Conservation (phyloP, 2,797 vertebrate genomes). For the Chaenodraco wilsoni region DNA sequence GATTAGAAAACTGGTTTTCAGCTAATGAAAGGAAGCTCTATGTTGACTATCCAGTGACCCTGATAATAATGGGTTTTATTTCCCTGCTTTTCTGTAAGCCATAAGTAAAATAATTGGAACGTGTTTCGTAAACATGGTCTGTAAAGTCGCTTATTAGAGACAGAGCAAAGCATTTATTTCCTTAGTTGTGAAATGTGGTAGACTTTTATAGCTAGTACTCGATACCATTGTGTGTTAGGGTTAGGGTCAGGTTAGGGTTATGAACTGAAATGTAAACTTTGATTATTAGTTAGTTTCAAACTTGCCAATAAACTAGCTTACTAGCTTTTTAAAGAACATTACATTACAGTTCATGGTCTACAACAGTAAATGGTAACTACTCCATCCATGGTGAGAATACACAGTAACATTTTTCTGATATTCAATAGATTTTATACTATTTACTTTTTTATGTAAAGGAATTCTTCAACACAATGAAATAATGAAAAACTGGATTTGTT, state of each 20-base stretch:
- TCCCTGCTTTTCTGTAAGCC: not conserved
- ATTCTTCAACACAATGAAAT: not conserved
- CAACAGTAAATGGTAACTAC: not conserved
- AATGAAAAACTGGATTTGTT: not conserved
- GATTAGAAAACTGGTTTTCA: conserved; percentile 3
- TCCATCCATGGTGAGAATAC: not conserved
- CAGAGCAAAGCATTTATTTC: too few species aligned
- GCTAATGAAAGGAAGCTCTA: not conserved
- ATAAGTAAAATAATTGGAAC: not conserved
- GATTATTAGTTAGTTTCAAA: not conserved
- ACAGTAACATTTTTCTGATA: not conserved
- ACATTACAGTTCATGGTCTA: not conserved
- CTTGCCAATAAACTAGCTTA: not conserved
- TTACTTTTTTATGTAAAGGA: not conserved
- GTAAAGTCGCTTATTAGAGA: not conserved
- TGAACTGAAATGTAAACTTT: not conserved
- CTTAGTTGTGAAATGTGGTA: not conserved
- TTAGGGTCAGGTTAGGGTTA: not conserved
- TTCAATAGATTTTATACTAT: not conserved
- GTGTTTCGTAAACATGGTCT: not conserved
- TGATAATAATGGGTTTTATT: not conserved
- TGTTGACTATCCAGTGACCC: not conserved
- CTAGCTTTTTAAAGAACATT: not conserved
- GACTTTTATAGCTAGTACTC: not conserved
- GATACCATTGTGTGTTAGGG: too few species aligned